Base-by-base conservation (phyloP, 1,140 invertebrate genomes). In the Paralvinella palmiformis region DNA sequence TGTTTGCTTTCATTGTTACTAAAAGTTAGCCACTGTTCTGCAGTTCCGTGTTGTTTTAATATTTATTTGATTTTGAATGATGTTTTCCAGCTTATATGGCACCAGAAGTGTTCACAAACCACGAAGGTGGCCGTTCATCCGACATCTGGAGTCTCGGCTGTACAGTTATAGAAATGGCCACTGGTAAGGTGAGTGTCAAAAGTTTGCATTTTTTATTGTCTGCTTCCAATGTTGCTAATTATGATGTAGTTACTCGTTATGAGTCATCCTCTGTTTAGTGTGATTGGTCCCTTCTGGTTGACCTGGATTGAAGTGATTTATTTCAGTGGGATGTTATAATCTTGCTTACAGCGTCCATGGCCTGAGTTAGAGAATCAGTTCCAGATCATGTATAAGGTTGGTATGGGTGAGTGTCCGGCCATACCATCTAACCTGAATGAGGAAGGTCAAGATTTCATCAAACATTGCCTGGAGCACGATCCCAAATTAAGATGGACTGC, bases 81-180 rank as follows among this genome's bases (percentile, higher is more conserved):
- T n/a, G n/a, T 22, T 22, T 20, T 67, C 3, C 65, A 76, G 77
- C 76, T 10, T 80, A 72, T 66, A 80, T 79, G 98, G 83, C 96
- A 93, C 32, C 84, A 94, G 65, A 79, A 60, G 75, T 79, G 24
- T 70, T 78, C 22, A 73, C 71, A 0, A 62, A 69, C 22, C 72
- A 65, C 52, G 67, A 69, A 10, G 64, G 69, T 32, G 77, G 76
- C 2, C 57, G 75, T 48, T 70, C 72, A 85, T 94, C 94, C 63
- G 94, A 97, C 79, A 95, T 97, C 79, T 97, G 94, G 94, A 95
- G 92, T 55, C 82, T 97, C 67, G 94, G 94, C n/a, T 98, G 96
- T 81, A 98, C 96, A 3, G 90, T 98, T 68, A 92, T 98, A 31
- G 96, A 99, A 85, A 99, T 99, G 96, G 93, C 93, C 1, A 98